phyloP scores from a whole-genome alignment of 2,113 vertebrate genomes.

The Macheiramphus alcinus region DNA sequence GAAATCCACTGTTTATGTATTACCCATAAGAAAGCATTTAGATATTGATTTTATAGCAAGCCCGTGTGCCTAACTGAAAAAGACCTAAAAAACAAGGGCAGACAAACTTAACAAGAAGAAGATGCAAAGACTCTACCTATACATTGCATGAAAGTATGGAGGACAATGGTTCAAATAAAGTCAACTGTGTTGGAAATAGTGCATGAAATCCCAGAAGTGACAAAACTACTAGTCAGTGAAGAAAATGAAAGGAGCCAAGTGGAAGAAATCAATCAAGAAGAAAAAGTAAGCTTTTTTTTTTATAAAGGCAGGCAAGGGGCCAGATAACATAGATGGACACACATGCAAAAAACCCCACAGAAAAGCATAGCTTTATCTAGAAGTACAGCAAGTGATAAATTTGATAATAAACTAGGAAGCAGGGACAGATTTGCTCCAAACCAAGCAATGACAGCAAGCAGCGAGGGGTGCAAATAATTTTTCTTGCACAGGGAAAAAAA shows the following conservation, averaged over 20 bases:
- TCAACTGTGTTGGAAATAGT: slow-evolving; percentile 60
- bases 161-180: slow-evolving; percentile 53
- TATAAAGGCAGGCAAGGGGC: slow-evolving; percentile 34
- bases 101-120: background rate
- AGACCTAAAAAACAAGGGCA: background rate
- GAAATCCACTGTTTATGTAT: background rate
- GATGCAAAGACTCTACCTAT: background rate
- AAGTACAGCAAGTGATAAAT: background rate
- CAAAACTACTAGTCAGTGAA: slow-evolving; percentile 59
- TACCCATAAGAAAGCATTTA: background rate
- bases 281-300: slow-evolving; percentile 29
- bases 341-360: background rate
- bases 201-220: slow-evolving; percentile 67
- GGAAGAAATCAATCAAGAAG: slow-evolving; percentile 67
- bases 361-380: background rate
- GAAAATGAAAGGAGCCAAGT: slow-evolving; percentile 64
- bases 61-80: background rate
- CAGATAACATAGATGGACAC: slow-evolving; percentile 16
- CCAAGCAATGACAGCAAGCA: background rate
- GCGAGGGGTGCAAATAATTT: slow-evolving; percentile 24
- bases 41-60: background rate
- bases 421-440: background rate
- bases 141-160: background rate
- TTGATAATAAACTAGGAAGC: background rate
- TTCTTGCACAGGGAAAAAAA: background rate